Evolutionary conservation across 2,797 vertebrate genomes (phyloP), one percentile per base, ranked within the genome.

Genomic region (Novumbra hubbsi): DNA sequence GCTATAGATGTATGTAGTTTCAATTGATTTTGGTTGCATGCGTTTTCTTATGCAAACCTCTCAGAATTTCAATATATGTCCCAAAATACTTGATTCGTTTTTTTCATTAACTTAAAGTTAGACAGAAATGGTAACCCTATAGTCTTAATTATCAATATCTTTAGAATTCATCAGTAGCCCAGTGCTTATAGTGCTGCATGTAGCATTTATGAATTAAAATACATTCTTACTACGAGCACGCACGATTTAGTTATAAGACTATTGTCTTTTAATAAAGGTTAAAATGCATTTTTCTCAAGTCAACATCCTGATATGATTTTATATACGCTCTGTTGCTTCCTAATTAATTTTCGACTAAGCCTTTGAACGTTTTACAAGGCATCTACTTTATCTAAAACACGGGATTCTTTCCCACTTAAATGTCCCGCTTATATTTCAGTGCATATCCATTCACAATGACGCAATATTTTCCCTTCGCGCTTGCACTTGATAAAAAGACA

Each of bases 401-500:
- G 38, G 9, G 16, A 27, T 68, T 73, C 69, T 14, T 11, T 21
- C 57, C 68, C 55, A 3, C 30, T 72, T 63, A 66, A 68, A 41
- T 70, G 64, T 69, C 76, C 60, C 68, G 71, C 72, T 70, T 68
- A 72, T 83, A 78, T 84, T 81, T 81, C 79, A 78, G 72, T 79
- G 81, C 80, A 83, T 80, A 80, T 77, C 77, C 52, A 82, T 82
- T 82, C 71, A 84, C 73, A 83, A 75, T 82, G 81, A 79, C 68
- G 79, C 78, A 78, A 77, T 74, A 79, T 83, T 70, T 75, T 79
- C 63, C 19, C 55, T 38, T 71, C 71, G 70, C 74, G 66, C 79
- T 83, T 81, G 76, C 79, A 77, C 80, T 83, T 63, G 77, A 78
- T 81, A 85, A 81, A 85, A 84, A 81, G 80, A 75, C 34, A 76